These are phyloP conservation scores for Rhabdomys pumilio DNA, from an alignment of 2,797 vertebrate genomes.

Conservation along the genomic window DNA sequence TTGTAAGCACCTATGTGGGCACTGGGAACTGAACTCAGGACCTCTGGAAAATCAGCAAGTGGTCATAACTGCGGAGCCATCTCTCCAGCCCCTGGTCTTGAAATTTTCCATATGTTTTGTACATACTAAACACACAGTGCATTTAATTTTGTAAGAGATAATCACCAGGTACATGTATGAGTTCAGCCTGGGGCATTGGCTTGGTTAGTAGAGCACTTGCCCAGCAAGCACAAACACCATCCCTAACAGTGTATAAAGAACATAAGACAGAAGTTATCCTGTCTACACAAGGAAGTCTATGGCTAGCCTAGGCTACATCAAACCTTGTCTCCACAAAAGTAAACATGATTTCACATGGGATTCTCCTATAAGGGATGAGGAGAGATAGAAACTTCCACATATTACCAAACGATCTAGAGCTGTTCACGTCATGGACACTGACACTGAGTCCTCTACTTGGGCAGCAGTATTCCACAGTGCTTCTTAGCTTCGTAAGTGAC, in stretches of 20 bases:
- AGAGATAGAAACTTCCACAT: conserved; percentile 44
- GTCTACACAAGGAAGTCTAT: neutral
- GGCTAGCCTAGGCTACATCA: neutral
- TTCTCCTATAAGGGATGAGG: neutral
- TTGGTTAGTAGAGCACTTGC: neutral
- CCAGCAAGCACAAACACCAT: neutral
- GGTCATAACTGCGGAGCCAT: neutral
- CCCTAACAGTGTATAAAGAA: neutral
- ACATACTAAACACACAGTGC: neutral
- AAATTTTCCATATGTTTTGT: neutral
- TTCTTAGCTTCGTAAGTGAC: neutral
- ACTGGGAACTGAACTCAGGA: neutral
- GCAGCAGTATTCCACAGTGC: neutral
- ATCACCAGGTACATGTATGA: neutral
- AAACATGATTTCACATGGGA: neutral
- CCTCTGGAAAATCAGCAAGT: neutral
- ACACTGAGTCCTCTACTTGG: neutral
- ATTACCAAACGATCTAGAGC: neutral
- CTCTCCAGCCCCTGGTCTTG: neutral
- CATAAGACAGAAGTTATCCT: neutral
- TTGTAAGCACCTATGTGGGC: neutral
- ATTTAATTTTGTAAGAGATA: neutral
- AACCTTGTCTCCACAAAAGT: neutral
- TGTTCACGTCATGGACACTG: neutral
- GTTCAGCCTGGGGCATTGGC: neutral